Percentiles rank a stretch among this genome's conserved stretches.
Conservation (phyloP, 53 echinoderm and acorn worm genomes). For the Crossaster papposus region DNA sequence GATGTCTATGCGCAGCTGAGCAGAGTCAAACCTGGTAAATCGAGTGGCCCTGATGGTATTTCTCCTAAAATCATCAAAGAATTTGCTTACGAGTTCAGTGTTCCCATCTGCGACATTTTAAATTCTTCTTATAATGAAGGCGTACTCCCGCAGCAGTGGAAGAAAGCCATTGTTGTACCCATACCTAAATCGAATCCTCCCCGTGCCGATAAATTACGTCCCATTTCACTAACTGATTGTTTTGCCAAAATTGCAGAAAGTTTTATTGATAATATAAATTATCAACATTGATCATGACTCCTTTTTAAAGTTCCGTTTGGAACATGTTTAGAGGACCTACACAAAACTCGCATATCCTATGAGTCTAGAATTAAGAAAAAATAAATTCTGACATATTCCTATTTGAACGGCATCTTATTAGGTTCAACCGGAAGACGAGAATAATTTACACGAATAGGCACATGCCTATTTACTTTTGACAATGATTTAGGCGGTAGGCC, state of each 20-base stretch:
- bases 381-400: too few species aligned
- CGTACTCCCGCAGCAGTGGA: constrained; percentile 10
- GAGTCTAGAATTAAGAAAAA: too few species aligned
- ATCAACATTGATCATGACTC: too few species aligned
- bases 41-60: constrained; percentile 48
- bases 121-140: constrained; percentile 19
- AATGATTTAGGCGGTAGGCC: too few species aligned
- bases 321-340: too few species aligned
- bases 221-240: not conserved
- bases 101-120: constrained; percentile 16
- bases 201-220: not conserved
- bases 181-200: constrained; percentile 10
- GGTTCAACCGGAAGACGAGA: too few species aligned
- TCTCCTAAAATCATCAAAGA: constrained; percentile 25
- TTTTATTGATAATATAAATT: too few species aligned
- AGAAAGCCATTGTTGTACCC: constrained; percentile 19
- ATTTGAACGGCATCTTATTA: too few species aligned
- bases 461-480: too few species aligned
- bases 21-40: constrained; percentile 27
- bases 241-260: constrained; percentile 20
- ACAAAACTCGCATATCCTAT: too few species aligned
- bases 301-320: too few species aligned
- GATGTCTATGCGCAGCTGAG: constrained; percentile 26
- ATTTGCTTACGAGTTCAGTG: constrained; percentile 29
- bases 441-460: too few species aligned